Evolutionary conservation across 2,888 invertebrate species (phyloP), one percentile per base, ranked within the genome.

Genomic region (Norana najaformis): DNA sequence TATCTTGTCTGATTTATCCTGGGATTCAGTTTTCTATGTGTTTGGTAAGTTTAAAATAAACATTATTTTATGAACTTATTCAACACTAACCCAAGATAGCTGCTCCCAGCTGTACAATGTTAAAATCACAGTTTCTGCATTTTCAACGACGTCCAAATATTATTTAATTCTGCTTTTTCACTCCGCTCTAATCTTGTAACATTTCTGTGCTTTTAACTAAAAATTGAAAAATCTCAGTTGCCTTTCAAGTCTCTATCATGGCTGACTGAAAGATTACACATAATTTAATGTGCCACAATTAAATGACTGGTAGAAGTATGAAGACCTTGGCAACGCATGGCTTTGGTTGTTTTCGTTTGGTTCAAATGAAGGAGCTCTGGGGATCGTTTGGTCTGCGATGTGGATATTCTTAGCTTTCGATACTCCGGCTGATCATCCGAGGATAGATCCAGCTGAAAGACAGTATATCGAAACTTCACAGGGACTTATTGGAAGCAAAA

Each of bases 1-100:
- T 0, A 97, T 97, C 96, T 95, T 98, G 0, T 97, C 97, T 93
- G 96, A 92, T 20, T 91, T 89, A 53, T 91, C 97, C 8, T 94
- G 94, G 94, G 93, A 93, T 16, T 93, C 93, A 35, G 91, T 92
- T 35, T 93, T 92, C 90, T 93, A 92, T 88, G 53, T 92, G 38
- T 92, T 92, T 90, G 92, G 92, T 92, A 18, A 35, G 89, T 36
- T 82, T 18, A 23, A 23, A 47, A n/a, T n/a, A 69, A n/a, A 4
- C 23, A 69, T n/a, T 11, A 23, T 41, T 53, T 69, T 69, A 8
- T n/a, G 11, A 69, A 30, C 69, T 2, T 69, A 69, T 69, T 69
- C 8, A 30, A 69, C 30, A 53, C 53, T 30, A 13, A 47, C 23
- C 1, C 23, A 23, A 20, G 47, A 47, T 23, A 69, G 16, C n/a